Evolutionary conservation across 92 coral and sea anemone species (phyloP).

Genomic region (Umimayanthus kanabou): DNA sequence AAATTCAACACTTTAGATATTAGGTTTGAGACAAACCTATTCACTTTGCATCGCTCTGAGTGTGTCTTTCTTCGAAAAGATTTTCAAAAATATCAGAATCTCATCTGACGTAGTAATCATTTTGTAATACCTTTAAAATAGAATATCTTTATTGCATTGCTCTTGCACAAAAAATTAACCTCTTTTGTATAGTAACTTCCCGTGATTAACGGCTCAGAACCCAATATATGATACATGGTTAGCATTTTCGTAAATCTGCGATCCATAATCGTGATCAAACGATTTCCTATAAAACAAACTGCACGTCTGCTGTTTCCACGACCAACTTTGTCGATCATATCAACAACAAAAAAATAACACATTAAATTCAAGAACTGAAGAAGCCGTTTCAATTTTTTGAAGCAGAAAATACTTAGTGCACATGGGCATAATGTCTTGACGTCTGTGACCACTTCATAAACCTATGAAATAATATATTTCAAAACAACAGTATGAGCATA

Average conservation of each 20-base stretch:
- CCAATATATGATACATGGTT: neutral
- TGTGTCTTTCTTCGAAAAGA: no score
- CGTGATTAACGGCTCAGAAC: slow-evolving; percentile 14
- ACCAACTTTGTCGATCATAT: slow-evolving; percentile 5
- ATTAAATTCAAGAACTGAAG: neutral
- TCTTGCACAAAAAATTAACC: neutral
- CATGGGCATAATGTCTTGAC: slow-evolving; percentile 11
- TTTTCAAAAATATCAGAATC: no score
- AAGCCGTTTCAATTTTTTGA: neutral
- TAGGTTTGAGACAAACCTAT: no score
- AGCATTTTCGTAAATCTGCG: neutral
- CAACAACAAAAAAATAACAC: neutral
- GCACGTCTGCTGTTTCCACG: neutral
- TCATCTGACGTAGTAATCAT: no score
- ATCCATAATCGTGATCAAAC: neutral
- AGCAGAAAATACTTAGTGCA: neutral
- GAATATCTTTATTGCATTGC: no score
- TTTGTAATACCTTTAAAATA: no score
- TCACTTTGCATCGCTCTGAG: no score
- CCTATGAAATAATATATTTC: slow-evolving; percentile 2
- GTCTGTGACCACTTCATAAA: slow-evolving; percentile 2
- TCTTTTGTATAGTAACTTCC: slow-evolving; percentile 3
- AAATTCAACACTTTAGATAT: no score
- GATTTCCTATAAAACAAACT: slow-evolving; percentile 3
- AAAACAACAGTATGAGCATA: neutral